Evolutionary conservation across 1,140 invertebrate genomes (phyloP), one percentile per base, ranked within the genome.

Genomic region (Brachionus plicatilis): DNA sequence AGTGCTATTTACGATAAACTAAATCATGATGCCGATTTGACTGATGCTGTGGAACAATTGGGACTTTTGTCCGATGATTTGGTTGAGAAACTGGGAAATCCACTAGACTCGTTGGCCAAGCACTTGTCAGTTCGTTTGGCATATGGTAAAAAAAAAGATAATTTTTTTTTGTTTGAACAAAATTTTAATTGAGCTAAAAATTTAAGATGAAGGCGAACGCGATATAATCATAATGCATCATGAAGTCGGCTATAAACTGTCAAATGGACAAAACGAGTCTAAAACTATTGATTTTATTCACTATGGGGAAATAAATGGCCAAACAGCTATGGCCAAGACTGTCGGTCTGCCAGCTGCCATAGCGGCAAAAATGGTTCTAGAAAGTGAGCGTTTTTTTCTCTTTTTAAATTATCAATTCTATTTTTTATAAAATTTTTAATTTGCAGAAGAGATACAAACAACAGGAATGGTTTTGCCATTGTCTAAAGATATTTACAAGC

Each of bases 291-390:
- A 95, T 87, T 92, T 99, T 88, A 95, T 98, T 0, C 93, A 94
- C 41, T 98, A 99, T 87, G 97, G 97, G 0, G 94, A 97, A 72
- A 88, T 90, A 11, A 6, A 90, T 65, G 72, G 85, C 20, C 92
- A 85, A 94, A 84, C 82, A 94, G 98, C 97, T 5, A 99, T 99
- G 98, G 95, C 97, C 0, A 93, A 95, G 87, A 97, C 96, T 17
- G 98, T 99, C 6, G 97, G 97, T 4, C 94, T 96, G 87, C 97
- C 97, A 0, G 93, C 95, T 5, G 97, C 95, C 6, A 98, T 99
- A 87, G 95, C 96, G 5, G 93, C 95, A 0, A 96, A 97, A 90
- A 99, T 99, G 97, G 92, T 99, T 37, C 90, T 99, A 5, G 95
- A 97, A 90, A 96, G 94, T 95, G 90, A 90, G 86, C 86, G 75